Conservation (phyloP, 2,797 vertebrate species). For the Gephyroberyx darwinii region DNA sequence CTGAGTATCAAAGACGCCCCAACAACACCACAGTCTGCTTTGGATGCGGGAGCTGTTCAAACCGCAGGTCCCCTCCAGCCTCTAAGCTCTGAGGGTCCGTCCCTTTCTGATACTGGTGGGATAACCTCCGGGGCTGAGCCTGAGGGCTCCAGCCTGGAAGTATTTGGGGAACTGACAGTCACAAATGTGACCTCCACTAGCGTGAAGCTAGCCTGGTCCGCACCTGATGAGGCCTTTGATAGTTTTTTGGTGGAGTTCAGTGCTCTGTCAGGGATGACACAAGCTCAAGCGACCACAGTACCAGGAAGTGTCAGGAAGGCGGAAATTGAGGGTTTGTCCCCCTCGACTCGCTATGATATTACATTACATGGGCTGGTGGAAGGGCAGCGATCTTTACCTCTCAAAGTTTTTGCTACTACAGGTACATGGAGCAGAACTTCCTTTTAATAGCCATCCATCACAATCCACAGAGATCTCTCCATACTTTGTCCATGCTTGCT, state of each 20-base stretch:
- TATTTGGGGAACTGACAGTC: slow-evolving; percentile 50
- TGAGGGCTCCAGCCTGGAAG: slow-evolving; percentile 45
- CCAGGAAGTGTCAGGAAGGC: slow-evolving; percentile 68
- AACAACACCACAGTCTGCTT: slow-evolving; percentile 46
- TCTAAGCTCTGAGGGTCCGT: slow-evolving; percentile 44
- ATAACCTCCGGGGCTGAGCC: slow-evolving; percentile 57
- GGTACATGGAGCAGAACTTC: slow-evolving; percentile 74
- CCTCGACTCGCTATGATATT: slow-evolving; percentile 76
- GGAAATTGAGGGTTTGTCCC: slow-evolving; percentile 75
- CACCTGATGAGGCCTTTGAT: slow-evolving; percentile 72
- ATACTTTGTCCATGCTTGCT: neutral
- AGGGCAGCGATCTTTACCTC: slow-evolving; percentile 71
- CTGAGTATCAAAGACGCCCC: slow-evolving; percentile 69
- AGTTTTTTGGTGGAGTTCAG: slow-evolving; percentile 77
- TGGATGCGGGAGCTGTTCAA: slow-evolving; percentile 44
- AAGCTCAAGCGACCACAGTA: slow-evolving; percentile 53
- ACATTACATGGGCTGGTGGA: slow-evolving; percentile 74
- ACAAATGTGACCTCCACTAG: slow-evolving; percentile 56
- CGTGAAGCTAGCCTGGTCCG: slow-evolving; percentile 72
- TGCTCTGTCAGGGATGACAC: slow-evolving; percentile 57
- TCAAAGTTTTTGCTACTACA: slow-evolving; percentile 77
- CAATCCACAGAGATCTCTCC: slow-evolving; percentile 3
- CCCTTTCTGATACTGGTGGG: slow-evolving; percentile 27
- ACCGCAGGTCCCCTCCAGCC: slow-evolving; percentile 38
- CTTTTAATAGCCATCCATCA: slow-evolving; percentile 21